These are phyloP conservation scores for Megalops cyprinoides DNA, from an alignment of 2,797 vertebrate species.

Conservation along the genomic window DNA sequence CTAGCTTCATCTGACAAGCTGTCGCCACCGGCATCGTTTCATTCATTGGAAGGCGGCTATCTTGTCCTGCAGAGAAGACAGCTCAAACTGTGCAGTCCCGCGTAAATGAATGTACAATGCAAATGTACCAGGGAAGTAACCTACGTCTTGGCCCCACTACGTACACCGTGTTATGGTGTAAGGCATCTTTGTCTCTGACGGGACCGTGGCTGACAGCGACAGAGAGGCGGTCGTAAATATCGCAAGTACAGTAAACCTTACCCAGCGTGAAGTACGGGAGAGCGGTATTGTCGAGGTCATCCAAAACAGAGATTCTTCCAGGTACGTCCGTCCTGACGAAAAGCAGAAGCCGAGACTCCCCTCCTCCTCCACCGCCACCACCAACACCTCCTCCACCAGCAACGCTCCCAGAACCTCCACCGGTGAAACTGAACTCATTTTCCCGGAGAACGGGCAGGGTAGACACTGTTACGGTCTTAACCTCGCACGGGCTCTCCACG, in stretches of 20 bases:
- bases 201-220: background rate
- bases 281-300: constrained; percentile 98
- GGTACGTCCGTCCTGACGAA: constrained; percentile 95
- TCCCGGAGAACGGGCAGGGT: constrained; percentile 93
- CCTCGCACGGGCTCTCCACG: constrained; percentile 82
- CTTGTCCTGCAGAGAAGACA: background rate
- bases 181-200: background rate
- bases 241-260: constrained; percentile 65
- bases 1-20: background rate
- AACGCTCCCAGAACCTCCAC: constrained; percentile 77
- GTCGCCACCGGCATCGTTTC: background rate
- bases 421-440: constrained; percentile 93
- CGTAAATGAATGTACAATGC: constrained; percentile 1
- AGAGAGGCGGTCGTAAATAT: constrained; percentile 9
- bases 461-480: constrained; percentile 93
- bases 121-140: background rate
- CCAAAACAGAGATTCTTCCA: constrained; percentile 91
- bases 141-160: background rate
- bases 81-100: background rate
- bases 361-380: constrained; percentile 52
- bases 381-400: constrained; percentile 61
- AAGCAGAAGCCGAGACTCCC: constrained; percentile 90
- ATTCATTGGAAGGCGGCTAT: background rate
- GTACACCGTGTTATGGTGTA: background rate
- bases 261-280: constrained; percentile 98